Evolutionary conservation across 2,113 vertebrate genomes (phyloP).

Genomic region (Eupsittula cactorum): DNA sequence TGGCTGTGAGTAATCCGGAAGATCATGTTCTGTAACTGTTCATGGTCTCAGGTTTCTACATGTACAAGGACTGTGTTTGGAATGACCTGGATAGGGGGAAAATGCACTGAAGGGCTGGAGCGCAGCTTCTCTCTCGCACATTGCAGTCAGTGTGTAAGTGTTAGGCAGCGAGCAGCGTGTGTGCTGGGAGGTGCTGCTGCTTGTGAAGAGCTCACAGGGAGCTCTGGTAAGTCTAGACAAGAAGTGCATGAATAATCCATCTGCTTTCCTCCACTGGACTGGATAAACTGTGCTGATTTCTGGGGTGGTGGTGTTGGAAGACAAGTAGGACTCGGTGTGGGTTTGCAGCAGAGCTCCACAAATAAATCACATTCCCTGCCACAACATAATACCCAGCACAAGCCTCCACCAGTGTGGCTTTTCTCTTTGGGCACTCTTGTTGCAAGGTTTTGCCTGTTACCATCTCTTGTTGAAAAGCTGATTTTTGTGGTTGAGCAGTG

Average conservation of each 20-base stretch:
- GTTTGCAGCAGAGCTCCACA: neutral
- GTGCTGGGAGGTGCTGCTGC: too few relatives aligned
- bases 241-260: too few relatives aligned
- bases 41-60: neutral
- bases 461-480: neutral
- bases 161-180: fast-evolving
- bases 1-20: neutral
- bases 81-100: neutral
- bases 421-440: too few relatives aligned
- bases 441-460: neutral
- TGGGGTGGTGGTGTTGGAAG: neutral
- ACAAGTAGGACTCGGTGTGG: neutral
- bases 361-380: neutral
- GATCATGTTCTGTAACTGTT: neutral
- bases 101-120: neutral
- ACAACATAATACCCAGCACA: neutral
- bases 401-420: neutral
- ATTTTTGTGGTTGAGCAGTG: neutral
- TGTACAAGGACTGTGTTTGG: neutral
- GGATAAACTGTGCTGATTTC: neutral
- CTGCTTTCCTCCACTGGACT: neutral
- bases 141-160: fast-evolving
- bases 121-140: too few relatives aligned
- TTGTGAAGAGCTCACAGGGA: neutral
- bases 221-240: neutral